phyloP scores from a whole-genome alignment of 2,797 vertebrate species.

The Malurus leucopterus region DNA sequence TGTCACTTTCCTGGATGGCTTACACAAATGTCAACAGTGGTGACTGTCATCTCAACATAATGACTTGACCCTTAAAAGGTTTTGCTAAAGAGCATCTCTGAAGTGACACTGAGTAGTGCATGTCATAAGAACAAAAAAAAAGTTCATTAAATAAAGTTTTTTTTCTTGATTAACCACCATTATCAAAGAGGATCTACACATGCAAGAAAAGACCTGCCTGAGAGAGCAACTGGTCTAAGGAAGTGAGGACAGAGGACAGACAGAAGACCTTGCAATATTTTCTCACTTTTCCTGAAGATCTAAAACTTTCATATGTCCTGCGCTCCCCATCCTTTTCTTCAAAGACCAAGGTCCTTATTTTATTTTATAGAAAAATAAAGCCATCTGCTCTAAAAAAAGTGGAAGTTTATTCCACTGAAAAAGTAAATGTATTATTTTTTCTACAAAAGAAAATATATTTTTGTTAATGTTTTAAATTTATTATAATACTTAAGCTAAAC shows the following conservation, averaged over 20 bases:
- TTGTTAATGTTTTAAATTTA: background rate
- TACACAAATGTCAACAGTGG: background rate
- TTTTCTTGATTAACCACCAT: background rate
- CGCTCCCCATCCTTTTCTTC: background rate
- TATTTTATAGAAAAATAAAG: background rate
- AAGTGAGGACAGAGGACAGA: background rate
- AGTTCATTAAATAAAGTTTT: background rate
- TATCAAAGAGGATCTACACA: background rate
- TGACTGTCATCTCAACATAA: background rate
- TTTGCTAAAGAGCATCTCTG: background rate
- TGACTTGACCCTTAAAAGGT: background rate
- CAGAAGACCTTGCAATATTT: background rate
- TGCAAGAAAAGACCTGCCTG: background rate
- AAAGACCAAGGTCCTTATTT: background rate
- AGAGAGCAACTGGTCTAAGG: background rate
- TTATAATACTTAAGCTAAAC: background rate
- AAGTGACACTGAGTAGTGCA: fast-evolving
- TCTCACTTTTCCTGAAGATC: background rate
- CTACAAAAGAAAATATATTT: background rate
- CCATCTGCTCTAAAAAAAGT: background rate
- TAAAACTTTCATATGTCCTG: background rate
- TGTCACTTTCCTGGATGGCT: background rate
- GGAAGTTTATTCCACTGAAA: background rate
- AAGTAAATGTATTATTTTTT: background rate
- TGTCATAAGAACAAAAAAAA: background rate